Evolutionary conservation across 1,140 invertebrate genomes (phyloP).

Genomic region (Lordiphosa mommai): DNA sequence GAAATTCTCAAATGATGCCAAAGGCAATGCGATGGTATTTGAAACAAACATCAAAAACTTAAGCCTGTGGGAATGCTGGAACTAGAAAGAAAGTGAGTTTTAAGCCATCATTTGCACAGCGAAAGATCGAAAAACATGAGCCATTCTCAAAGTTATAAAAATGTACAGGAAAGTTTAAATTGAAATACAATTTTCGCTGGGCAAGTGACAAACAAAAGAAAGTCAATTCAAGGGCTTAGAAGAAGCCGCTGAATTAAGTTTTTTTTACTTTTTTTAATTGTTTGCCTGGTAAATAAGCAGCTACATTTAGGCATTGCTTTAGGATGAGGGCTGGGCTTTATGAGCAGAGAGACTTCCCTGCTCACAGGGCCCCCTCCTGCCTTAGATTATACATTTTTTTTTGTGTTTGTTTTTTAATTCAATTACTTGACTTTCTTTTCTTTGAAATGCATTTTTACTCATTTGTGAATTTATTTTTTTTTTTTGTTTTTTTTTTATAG

Average conservation of each 20-base stretch:
- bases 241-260: no score
- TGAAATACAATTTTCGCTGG: constrained; percentile 62
- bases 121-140: not conserved
- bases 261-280: no score
- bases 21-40: no score
- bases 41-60: no score
- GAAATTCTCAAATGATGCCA: no score
- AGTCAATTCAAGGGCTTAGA: constrained; percentile 6
- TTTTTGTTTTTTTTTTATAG: constrained; percentile 14
- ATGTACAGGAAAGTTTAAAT: constrained; percentile 58
- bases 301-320: no score
- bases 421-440: constrained; percentile 34
- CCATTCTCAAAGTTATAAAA: constrained; percentile 35
- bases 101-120: not conserved
- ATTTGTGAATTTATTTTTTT: constrained; percentile 13
- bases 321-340: no score
- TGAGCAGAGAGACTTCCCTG: no score
- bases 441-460: constrained; percentile 52
- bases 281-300: no score
- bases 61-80: no score
- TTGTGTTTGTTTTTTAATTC: constrained; percentile 33
- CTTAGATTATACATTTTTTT: no score
- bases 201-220: constrained; percentile 24
- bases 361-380: no score
- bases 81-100: not conserved